A percentile compares a stretch with the other conserved stretches of the same genome.
Conservation (phyloP, 2,888 invertebrate genomes). For the Trichopoda pennipes region DNA sequence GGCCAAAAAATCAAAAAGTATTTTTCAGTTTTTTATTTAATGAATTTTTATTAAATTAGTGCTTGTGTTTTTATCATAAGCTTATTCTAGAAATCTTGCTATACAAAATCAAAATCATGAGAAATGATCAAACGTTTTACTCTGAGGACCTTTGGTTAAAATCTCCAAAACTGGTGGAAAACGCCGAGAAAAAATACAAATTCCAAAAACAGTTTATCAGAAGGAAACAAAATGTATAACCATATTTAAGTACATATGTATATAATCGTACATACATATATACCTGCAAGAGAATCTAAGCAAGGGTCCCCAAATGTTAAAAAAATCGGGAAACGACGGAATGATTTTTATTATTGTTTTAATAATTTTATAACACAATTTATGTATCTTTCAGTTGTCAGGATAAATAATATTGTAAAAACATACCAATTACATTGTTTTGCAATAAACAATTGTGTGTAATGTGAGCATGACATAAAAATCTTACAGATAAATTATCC, state of each 20-base stretch:
- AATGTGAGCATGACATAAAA: background rate
- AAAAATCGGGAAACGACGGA: conserved; percentile 33
- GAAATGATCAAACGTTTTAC: too few species aligned
- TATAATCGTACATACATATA: too few species aligned
- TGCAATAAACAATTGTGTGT: background rate
- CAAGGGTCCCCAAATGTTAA: background rate
- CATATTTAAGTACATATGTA: too few species aligned
- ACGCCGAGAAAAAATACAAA: too few species aligned
- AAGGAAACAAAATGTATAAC: too few species aligned
- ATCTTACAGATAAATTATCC: conserved; percentile 16
- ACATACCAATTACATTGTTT: conserved; percentile 2
- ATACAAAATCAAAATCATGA: background rate
- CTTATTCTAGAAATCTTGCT: conserved; percentile 59
- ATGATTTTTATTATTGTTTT: conserved; percentile 30
- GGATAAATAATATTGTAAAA: conserved; percentile 26
- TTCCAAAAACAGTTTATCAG: too few species aligned
- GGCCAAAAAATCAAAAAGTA: too few species aligned
- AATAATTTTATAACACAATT: conserved; percentile 31
- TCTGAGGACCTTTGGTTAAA: too few species aligned
- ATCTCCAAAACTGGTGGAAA: too few species aligned
- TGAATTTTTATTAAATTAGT: too few species aligned
- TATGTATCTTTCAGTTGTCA: conserved; percentile 2
- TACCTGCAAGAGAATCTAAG: background rate
- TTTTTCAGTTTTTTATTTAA: too few species aligned
- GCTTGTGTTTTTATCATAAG: conserved; percentile 15